Evolutionary conservation across 2,888 invertebrate genomes (phyloP).

Genomic region (Thecocarcelia acutangulata): DNA sequence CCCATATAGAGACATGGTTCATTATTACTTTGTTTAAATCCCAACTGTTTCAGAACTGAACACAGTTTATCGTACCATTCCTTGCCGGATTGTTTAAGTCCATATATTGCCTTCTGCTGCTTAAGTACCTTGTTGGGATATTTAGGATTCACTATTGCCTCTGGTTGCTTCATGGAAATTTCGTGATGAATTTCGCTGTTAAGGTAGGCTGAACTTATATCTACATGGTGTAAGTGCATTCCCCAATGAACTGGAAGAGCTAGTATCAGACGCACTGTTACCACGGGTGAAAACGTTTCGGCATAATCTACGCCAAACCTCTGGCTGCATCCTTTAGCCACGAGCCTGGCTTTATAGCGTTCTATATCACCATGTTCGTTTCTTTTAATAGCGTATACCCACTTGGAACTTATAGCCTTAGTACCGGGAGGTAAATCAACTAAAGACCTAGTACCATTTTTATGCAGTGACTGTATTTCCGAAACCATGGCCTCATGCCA

Average conservation of each 20-base stretch:
- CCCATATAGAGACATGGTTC: not conserved
- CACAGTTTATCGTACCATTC: slow-evolving; percentile 58
- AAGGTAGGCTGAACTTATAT: slow-evolving; percentile 40
- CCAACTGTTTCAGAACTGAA: slow-evolving; percentile 5
- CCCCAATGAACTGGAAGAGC: slow-evolving; percentile 36
- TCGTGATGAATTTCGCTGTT: slow-evolving; percentile 46
- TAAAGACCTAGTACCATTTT: slow-evolving; percentile 9
- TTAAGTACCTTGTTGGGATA: slow-evolving; percentile 18
- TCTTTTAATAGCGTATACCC: slow-evolving; percentile 4
- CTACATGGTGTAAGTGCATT: slow-evolving; percentile 52
- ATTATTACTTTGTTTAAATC: too few species aligned
- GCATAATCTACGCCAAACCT: slow-evolving; percentile 1
- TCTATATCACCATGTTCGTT: not conserved
- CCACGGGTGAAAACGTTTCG: slow-evolving; percentile 19
- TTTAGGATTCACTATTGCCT: not conserved
- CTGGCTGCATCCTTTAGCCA: slow-evolving; percentile 5
- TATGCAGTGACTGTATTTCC: not conserved
- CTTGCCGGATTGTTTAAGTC: slow-evolving; percentile 23
- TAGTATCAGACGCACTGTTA: slow-evolving; percentile 6
- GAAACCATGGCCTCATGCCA: not conserved
- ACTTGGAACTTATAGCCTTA: not conserved
- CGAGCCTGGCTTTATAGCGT: not conserved
- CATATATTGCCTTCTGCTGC: too few species aligned
- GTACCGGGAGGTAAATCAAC: not conserved
- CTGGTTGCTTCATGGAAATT: slow-evolving; percentile 43